Conservation (phyloP, 2,113 vertebrate genomes). For the Acanthochromis polyacanthus region DNA sequence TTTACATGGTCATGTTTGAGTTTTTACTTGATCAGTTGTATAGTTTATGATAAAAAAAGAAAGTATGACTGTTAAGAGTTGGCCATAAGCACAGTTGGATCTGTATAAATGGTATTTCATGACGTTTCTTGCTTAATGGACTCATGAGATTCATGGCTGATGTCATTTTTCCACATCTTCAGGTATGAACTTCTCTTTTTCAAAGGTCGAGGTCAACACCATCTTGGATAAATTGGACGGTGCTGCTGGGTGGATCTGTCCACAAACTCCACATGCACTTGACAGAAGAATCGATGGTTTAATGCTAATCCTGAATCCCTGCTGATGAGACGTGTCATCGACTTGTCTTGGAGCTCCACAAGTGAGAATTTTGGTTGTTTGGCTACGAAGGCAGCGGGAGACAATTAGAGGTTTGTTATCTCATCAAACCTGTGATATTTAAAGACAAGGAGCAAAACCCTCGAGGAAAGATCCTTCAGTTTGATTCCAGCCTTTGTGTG, state of each 20-base stretch:
- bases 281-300: constrained; percentile 47
- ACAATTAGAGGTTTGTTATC: constrained; percentile 9
- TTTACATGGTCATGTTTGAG: too few relatives aligned
- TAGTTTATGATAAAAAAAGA: too few relatives aligned
- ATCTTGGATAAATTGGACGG: too few relatives aligned
- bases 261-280: constrained; percentile 26
- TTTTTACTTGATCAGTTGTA: too few relatives aligned
- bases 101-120: too few relatives aligned
- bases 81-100: too few relatives aligned
- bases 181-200: too few relatives aligned
- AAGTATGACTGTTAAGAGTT: too few relatives aligned
- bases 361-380: constrained; percentile 5
- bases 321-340: constrained; percentile 48
- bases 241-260: too few relatives aligned
- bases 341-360: constrained; percentile 27
- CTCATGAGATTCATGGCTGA: neutral
- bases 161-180: neutral
- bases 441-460: constrained; percentile 24
- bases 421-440: constrained; percentile 29
- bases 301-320: constrained; percentile 38
- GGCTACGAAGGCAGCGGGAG: neutral
- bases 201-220: too few relatives aligned
- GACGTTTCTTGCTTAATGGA: neutral
- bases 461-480: constrained; percentile 20
- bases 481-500: constrained; percentile 2